These are phyloP conservation scores for Apostichopus japonicus DNA, from an alignment of 35 echinoderm and acorn worm genomes.

Conservation along the genomic window DNA sequence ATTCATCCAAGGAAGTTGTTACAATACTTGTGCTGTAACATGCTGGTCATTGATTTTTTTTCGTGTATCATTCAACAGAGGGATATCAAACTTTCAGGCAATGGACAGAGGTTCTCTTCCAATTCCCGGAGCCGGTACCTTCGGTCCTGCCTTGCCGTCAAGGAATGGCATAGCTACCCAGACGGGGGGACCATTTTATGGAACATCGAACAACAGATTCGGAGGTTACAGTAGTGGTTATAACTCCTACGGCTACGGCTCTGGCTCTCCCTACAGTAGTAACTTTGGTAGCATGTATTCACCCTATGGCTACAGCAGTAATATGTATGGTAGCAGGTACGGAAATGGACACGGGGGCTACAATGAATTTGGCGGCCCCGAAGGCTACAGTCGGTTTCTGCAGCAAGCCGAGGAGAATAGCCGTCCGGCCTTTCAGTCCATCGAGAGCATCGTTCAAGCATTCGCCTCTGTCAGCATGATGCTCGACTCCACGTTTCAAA, in stretches of 20 bases:
- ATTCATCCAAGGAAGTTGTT: too few relatives aligned
- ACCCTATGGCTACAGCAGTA: slow-evolving; percentile 45
- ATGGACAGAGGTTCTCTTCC: slow-evolving; percentile 3
- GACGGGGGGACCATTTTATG: slow-evolving; percentile 10
- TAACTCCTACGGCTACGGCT: slow-evolving; percentile 51
- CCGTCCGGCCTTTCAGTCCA: slow-evolving; percentile 93
- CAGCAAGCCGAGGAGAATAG: slow-evolving; percentile 94
- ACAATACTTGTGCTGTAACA: too few relatives aligned
- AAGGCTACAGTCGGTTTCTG: slow-evolving; percentile 79
- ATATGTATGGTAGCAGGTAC: slow-evolving; percentile 75
- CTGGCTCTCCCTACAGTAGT: background rate
- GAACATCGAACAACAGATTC: slow-evolving; percentile 23
- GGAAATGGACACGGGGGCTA: slow-evolving; percentile 32
- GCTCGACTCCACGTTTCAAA: slow-evolving; percentile 93
- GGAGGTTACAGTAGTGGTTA: slow-evolving; percentile 9
- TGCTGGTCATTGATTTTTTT: too few relatives aligned
- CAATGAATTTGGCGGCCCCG: slow-evolving; percentile 41
- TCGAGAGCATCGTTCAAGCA: slow-evolving; percentile 97
- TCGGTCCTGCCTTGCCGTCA: background rate
- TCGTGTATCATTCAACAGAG: background rate
- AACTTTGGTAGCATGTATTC: slow-evolving; percentile 82
- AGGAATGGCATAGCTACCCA: slow-evolving; percentile 1
- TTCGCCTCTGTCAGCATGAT: slow-evolving; percentile 99
- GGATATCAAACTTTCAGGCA: slow-evolving; percentile 1
- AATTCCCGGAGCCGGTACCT: background rate